Base-by-base conservation (phyloP, 1,140 invertebrate genomes). In the Mylabris phalerata region DNA sequence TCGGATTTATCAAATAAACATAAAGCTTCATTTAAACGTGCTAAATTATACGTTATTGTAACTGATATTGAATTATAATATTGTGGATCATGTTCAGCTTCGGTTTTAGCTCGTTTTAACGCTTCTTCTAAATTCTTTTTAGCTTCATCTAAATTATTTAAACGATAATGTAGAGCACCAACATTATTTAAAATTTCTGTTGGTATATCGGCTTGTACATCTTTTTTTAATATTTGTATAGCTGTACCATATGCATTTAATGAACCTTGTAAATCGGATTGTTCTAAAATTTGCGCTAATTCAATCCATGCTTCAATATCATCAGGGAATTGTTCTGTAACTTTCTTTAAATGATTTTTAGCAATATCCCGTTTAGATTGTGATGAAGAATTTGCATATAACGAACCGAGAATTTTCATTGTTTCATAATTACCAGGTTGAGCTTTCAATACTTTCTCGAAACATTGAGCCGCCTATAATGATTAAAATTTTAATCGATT, bases 251-350 rank as follows among this genome's bases (percentile, higher is more conserved):
- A 99, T 0, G 95, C 94, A 68, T 89, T 86, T 10, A 99, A 74
- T 2, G 95, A 85, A 24, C 83, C 84, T 75, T 89, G 88, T 27
- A 96, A 79, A 82, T 98, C 96, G 67, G 87, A 89, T 70, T 97
- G 93, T 71, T 99, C 96, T 39, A 98, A 79, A 70, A 99, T 98
- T 77, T 99, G 96, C 0, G 96, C 97, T 47, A 98, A 77, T 75
- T 99, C 97, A 63, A 99, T 98, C 93, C 97, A 98, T 2, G 95
- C 96, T 74, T 99, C 98, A 3, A 98, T 92, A 76, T 99, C 97
- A 68, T 99, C 95, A 0, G 95, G 93, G 75, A 95, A 95, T 74
- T 97, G 92, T 73, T 98, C 94, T 0, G 95, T 98, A 5, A 98
- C 89, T 76, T 94, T 94, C 67, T 90, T 88, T 7, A 94, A 75